Evolutionary conservation across 2,113 vertebrate genomes (phyloP), one percentile per base, ranked within the genome.

Genomic region (Procapra przewalskii): DNA sequence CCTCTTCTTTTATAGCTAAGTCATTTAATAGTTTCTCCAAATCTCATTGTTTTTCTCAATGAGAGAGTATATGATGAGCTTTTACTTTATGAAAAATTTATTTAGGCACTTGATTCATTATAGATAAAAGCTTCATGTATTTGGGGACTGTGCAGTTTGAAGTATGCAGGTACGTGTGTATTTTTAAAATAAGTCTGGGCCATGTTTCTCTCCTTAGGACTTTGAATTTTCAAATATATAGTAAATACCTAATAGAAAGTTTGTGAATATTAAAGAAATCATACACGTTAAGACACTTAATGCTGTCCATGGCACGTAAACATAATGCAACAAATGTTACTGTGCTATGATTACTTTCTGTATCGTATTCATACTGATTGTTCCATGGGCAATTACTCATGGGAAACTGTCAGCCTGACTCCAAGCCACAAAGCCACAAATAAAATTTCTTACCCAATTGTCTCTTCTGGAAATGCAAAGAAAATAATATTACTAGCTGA

Each of bases 21-120:
- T 92, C 64, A 88, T 67, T 90, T 92, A 90, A 93, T 64, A 79
- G 25, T 96, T 94, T 33, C 25, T 92, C 48, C 40, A 48, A 86
- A 94, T 59, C 57, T 92, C 81, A 91, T 50, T 94, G 5, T 92
- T 96, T 95, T 87, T 95, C 81, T 95, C 57, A 54, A 33, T 45
- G 27, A 75, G 52, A 84, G 62, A 96, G 81, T 23, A 45, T 50
- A 84, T 83, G 52, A 48, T 95, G 92, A 88, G 48, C 10, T 95
- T 80, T 95, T 60, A 83, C 36, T 93, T 95, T 83, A 79, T 79
- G 27, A 40, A 92, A 93, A 90, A 48, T 88, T 43, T 85, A 86
- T 45, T 82, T 86, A 86, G 88, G 43, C 60, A 50, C 43, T 83
- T 85, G 36, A 45, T 57, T 92, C 43, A 86, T 91, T 83, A 55